Evolutionary conservation across 2,888 invertebrate species (phyloP).

Genomic region (Syritta pipiens): DNA sequence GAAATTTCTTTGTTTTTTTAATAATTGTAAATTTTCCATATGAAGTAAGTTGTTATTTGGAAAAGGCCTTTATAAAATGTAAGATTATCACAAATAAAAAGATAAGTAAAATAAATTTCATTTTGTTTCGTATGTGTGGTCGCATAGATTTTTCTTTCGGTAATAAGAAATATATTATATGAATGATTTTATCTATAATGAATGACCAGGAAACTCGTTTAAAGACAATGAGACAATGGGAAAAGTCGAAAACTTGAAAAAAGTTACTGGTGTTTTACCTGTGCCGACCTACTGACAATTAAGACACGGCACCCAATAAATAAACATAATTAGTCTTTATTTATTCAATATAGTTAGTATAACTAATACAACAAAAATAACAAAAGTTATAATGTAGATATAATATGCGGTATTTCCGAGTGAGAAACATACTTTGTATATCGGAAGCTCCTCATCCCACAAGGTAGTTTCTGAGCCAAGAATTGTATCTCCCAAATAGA

Average conservation of each 20-base stretch:
- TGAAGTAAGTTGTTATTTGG: conserved; percentile 50
- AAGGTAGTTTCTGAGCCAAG: conserved; percentile 12
- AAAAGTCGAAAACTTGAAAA: too few relatives aligned
- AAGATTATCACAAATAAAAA: conserved; percentile 43
- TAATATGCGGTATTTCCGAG: background rate
- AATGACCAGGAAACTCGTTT: too few relatives aligned
- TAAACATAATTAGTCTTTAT: too few relatives aligned
- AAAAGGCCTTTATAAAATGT: conserved; percentile 23
- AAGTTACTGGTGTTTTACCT: too few relatives aligned
- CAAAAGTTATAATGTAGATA: background rate
- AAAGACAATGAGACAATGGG: too few relatives aligned
- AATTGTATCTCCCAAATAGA: conserved; percentile 25
- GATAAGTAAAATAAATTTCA: background rate
- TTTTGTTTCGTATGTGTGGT: background rate
- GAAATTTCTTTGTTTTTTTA: conserved; percentile 4
- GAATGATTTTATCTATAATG: too few relatives aligned
- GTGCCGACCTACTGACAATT: too few relatives aligned
- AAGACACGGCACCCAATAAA: too few relatives aligned
- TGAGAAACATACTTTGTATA: background rate
- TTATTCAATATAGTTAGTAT: too few relatives aligned
- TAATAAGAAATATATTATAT: too few relatives aligned
- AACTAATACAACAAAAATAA: background rate
- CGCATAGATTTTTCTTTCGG: too few relatives aligned
- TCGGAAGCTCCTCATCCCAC: background rate
- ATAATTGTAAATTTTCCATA: conserved; percentile 41